A percentile compares a stretch with the other conserved stretches of the same genome.
Evolutionary conservation across 1,140 invertebrate genomes (phyloP).

Genomic region (Reticulitermes speratus): DNA sequence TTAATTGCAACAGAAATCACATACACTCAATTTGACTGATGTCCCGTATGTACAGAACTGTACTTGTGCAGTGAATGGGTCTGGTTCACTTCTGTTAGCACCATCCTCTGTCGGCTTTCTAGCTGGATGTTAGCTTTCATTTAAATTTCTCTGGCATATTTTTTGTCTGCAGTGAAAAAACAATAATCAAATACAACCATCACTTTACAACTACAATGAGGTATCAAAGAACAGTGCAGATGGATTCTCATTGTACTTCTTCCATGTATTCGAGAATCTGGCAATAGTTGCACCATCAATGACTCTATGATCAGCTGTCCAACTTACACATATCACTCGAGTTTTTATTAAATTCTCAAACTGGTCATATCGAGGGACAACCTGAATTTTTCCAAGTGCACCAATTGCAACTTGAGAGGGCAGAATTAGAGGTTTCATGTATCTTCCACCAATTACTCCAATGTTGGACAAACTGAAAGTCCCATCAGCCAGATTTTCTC

Average conservation of each 20-base stretch:
- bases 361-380: constrained; percentile 79
- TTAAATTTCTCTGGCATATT: no score
- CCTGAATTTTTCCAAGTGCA: constrained; percentile 87
- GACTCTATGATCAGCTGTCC: constrained; percentile 95
- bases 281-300: constrained; percentile 97
- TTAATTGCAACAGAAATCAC: no score
- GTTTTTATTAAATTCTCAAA: constrained; percentile 69
- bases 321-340: constrained; percentile 82
- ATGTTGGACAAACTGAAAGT: constrained; percentile 98
- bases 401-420: constrained; percentile 94
- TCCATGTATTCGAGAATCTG: constrained; percentile 90
- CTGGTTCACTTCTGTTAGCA: no score
- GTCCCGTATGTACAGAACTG: no score
- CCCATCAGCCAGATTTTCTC: constrained; percentile 80
- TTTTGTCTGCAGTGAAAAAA: neutral
- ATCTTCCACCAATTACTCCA: constrained; percentile 93
- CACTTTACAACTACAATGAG: neutral
- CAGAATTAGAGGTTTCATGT: constrained; percentile 89
- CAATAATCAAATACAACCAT: neutral
- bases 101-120: no score
- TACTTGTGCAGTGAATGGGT: no score
- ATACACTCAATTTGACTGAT: no score
- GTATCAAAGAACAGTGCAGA: constrained; percentile 14
- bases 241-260: constrained; percentile 91
- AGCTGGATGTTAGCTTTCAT: no score